phyloP scores from a whole-genome alignment of 2,113 vertebrate genomes.

The Aegithalos caudatus region DNA sequence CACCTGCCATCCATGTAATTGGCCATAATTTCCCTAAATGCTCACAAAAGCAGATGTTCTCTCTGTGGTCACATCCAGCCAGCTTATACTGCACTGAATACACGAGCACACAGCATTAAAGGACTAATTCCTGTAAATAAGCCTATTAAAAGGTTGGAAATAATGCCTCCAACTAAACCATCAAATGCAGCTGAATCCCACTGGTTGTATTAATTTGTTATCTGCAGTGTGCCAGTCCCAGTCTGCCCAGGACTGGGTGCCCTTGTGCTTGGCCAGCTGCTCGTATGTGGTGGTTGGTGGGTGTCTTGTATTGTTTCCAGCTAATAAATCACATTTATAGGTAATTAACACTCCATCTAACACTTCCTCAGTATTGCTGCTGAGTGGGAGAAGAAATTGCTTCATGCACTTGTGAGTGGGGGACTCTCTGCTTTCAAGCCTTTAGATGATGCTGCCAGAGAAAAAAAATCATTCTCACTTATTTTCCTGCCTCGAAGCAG shows the following conservation, averaged over 20 bases:
- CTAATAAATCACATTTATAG: not conserved
- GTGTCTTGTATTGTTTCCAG: not conserved
- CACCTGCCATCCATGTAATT: not conserved
- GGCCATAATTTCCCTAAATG: constrained; percentile 13
- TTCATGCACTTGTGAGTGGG: accelerated
- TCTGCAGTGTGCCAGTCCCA: not conserved
- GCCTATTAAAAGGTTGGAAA: constrained; percentile 16
- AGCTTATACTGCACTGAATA: not conserved
- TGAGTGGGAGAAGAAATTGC: not conserved
- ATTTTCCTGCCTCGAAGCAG: not conserved
- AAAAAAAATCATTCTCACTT: not conserved
- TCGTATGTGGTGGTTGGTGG: accelerated
- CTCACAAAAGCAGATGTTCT: constrained; percentile 25
- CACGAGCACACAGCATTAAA: not conserved
- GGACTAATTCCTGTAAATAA: constrained; percentile 26
- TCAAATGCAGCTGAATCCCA: not conserved
- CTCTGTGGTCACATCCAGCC: not conserved
- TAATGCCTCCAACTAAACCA: not conserved
- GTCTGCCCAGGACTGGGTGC: accelerated
- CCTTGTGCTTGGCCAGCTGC: not conserved
- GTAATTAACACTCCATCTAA: not conserved
- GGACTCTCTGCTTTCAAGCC: not conserved
- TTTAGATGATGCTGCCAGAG: not conserved
- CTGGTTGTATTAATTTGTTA: not conserved
- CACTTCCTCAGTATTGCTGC: not conserved